A percentile compares a stretch with the other conserved stretches of the same genome.
phyloP scores from a whole-genome alignment of 2,113 vertebrate genomes.

The Phasianus colchicus region DNA sequence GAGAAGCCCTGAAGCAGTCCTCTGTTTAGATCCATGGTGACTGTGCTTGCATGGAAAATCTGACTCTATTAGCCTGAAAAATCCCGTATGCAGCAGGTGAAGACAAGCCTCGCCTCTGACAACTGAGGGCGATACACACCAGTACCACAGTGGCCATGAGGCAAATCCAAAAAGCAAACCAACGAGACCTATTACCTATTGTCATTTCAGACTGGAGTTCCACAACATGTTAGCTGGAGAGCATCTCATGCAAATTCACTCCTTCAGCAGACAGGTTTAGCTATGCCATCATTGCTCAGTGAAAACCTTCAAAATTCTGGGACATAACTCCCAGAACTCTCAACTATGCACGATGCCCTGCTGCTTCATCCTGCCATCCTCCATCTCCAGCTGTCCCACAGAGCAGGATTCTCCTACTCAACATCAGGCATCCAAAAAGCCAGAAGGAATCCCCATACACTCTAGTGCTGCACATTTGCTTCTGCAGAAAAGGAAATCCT shows the following conservation, averaged over 20 bases:
- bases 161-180: neutral
- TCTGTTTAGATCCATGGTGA: neutral
- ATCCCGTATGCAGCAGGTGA: fast-evolving
- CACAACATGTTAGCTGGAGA: neutral
- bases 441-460: fast-evolving
- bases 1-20: neutral
- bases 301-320: neutral
- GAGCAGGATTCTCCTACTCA: neutral
- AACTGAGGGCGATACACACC: neutral
- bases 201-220: neutral
- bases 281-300: neutral
- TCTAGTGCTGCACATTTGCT: neutral
- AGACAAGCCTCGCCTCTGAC: neutral
- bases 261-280: neutral
- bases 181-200: neutral
- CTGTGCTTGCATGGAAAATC: neutral
- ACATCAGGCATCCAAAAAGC: neutral
- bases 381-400: neutral
- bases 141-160: fast-evolving
- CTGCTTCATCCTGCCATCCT: neutral
- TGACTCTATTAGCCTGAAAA: neutral
- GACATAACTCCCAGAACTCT: neutral
- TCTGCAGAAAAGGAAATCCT: neutral
- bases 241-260: neutral
- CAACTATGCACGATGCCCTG: fast-evolving